Conservation (phyloP, 1,140 invertebrate genomes). For the Dreissena rostriformis region DNA sequence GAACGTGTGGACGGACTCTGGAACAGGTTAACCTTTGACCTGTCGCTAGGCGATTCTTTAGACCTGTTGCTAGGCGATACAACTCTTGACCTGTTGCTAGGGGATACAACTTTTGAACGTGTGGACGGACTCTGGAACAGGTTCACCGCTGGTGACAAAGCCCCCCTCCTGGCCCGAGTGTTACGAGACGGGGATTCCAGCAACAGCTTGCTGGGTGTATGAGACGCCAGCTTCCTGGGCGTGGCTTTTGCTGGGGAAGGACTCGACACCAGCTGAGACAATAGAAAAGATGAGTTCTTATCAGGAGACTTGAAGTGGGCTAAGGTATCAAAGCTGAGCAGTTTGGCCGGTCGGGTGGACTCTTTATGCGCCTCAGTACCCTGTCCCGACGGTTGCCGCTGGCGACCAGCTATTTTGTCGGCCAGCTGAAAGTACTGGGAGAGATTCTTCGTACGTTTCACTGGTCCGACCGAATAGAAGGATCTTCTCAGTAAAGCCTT, state of each 20-base stretch:
- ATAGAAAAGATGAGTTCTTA: slow-evolving; percentile 65
- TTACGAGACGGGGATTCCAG: slow-evolving; percentile 41
- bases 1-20: slow-evolving; percentile 47
- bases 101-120: neutral
- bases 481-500: slow-evolving; percentile 61
- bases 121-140: slow-evolving; percentile 49
- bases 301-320: slow-evolving; percentile 63
- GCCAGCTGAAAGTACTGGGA: slow-evolving; percentile 63
- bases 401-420: slow-evolving; percentile 66
- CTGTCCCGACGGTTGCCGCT: slow-evolving; percentile 18
- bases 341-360: slow-evolving; percentile 22
- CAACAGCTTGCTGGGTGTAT: slow-evolving; percentile 48
- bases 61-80: too few relatives aligned
- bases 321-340: slow-evolving; percentile 37
- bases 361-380: neutral
- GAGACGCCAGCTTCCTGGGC: slow-evolving; percentile 45
- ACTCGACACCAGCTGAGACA: slow-evolving; percentile 67
- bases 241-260: slow-evolving; percentile 60
- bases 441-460: slow-evolving; percentile 63
- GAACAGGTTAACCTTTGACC: slow-evolving; percentile 15
- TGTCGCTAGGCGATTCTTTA: too few relatives aligned
- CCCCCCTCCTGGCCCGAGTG: slow-evolving; percentile 39
- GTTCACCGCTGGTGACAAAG: slow-evolving; percentile 28
- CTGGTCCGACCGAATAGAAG: slow-evolving; percentile 67
- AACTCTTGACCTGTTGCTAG: neutral